Percentiles rank a stretch among this genome's conserved stretches.
These are phyloP conservation scores for Puffinus mauretanicus DNA, from an alignment of 2,113 vertebrate genomes.

Conservation along the genomic window DNA sequence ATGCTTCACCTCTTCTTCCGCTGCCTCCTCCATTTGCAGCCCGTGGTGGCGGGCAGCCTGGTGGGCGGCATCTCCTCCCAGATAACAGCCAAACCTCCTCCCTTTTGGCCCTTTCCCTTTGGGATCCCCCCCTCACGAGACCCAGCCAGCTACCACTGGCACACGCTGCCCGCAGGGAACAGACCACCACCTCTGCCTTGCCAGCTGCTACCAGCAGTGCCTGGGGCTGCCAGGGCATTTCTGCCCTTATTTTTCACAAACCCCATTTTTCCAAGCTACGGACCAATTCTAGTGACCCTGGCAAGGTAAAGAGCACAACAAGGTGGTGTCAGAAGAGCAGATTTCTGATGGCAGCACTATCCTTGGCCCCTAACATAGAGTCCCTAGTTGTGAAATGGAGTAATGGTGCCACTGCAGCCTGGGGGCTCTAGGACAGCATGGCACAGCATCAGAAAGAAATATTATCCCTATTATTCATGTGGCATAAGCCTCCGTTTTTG, in stretches of 20 bases:
- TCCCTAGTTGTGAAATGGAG: background rate
- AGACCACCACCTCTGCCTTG: background rate
- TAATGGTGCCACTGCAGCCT: background rate
- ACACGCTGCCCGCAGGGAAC: rapidly evolving
- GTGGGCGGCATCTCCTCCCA: background rate
- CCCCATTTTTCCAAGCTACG: background rate
- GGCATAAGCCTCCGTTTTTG: background rate
- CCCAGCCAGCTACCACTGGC: background rate
- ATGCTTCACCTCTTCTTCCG: background rate
- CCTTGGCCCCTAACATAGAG: background rate
- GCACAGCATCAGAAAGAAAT: background rate
- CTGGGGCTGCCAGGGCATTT: background rate
- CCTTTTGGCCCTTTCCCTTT: background rate
- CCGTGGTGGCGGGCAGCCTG: background rate
- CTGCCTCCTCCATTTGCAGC: background rate
- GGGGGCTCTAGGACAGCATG: background rate
- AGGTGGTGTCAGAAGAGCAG: background rate
- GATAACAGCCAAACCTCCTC: background rate
- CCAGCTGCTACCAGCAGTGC: background rate
- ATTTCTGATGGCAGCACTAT: background rate
- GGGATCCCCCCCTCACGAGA: background rate
- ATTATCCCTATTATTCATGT: background rate
- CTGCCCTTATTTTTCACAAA: background rate
- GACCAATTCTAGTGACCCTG: background rate
- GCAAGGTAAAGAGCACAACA: background rate